Base-by-base conservation (phyloP, 2,113 vertebrate species). In the Anoplopoma fimbria region DNA sequence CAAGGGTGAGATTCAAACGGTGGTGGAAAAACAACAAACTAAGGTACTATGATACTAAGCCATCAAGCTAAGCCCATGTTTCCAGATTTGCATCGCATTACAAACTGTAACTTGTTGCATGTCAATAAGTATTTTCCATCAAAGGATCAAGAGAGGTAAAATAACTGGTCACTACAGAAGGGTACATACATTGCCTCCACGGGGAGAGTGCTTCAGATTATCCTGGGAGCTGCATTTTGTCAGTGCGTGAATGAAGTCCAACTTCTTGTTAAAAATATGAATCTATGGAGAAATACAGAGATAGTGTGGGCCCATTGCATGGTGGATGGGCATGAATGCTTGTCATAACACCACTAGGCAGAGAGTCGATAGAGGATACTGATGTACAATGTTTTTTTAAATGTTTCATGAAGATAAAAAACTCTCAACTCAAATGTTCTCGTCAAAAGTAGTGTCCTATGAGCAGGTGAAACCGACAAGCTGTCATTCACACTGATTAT, bases 221-320 rank as follows among this genome's bases (percentile, higher is more conserved):
- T 98, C 97, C 96, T 96, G 97, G 95, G 97, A 97, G 94, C 96
- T 96, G 95, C 96, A 97, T 88, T 97, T 97, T 94, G 97, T 96
- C 51, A 96, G 94, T 92, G 96, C 87, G 90, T 95, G 96, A 81
- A 94, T 97, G 97, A 97, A 96, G 97, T 98, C 96, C 91, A 96
- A 95, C 96, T 96, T 98, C 97, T 96, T 96, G 96, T 95, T 97
- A 97, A 97, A 96, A 96, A 98, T 97, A 83, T 96, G 97, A 96
- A 96, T 97, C 97, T 99, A 97, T 73, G 78, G 94, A 97, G 96
- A 89, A 90, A 95, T 91, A 91, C 85, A 95, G 72, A 94, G 75
- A 92, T 69, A 89, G 71, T 61, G 61, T 83, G 79, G 57, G 68
- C 55, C 47, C 68, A 42, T 92, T 90, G 65, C 42, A 81, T 21